Evolutionary conservation across 1,140 invertebrate genomes (phyloP).

Genomic region (Mactra quadrangularis): DNA sequence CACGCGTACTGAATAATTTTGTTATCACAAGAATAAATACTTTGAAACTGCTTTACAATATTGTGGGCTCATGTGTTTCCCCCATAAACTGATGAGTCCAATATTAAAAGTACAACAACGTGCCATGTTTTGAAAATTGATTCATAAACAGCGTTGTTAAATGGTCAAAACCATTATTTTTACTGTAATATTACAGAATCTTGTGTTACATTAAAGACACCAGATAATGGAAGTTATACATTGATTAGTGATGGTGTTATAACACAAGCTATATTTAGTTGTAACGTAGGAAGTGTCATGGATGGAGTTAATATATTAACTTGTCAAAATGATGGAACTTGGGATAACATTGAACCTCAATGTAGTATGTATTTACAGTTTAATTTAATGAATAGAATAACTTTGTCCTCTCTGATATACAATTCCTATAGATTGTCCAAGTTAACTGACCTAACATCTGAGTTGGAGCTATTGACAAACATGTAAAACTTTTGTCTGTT

Average conservation of each 20-base stretch:
- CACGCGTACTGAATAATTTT: no score
- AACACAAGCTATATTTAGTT: slow-evolving; percentile 14
- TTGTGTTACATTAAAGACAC: slow-evolving; percentile 8
- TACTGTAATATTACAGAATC: slow-evolving; percentile 9
- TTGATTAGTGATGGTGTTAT: slow-evolving; percentile 22
- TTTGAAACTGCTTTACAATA: no score
- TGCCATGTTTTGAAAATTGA: no score
- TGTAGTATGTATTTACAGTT: slow-evolving; percentile 5
- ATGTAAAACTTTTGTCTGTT: no score
- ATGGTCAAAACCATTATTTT: no score
- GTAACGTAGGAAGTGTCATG: slow-evolving; percentile 5
- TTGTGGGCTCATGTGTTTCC: no score
- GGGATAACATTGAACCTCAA: slow-evolving; percentile 3
- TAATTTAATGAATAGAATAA: not conserved
- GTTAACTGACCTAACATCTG: no score
- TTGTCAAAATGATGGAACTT: slow-evolving; percentile 22
- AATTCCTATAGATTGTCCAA: not conserved
- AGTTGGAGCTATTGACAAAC: no score
- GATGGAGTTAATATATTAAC: not conserved
- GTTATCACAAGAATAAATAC: no score
- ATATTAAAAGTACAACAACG: no score
- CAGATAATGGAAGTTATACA: slow-evolving; percentile 4
- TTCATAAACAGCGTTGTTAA: no score
- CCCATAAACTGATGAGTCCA: no score
- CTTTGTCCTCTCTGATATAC: not conserved